A percentile compares a stretch with the other conserved stretches of the same genome.
Evolutionary conservation across 2,797 vertebrate species (phyloP).

Genomic region (Apogon hyalosoma): DNA sequence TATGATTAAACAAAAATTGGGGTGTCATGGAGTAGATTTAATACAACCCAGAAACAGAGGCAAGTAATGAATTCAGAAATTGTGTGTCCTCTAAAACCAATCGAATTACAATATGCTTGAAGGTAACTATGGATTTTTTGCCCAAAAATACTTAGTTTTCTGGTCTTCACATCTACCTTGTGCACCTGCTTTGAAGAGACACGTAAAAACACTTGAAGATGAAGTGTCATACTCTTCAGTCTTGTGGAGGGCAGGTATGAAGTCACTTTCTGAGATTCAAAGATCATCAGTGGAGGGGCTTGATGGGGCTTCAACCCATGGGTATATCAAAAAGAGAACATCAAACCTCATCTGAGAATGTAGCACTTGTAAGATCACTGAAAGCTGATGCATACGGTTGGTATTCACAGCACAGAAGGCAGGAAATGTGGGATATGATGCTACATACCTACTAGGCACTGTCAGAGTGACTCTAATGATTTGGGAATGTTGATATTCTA

Average conservation of each 20-base stretch:
- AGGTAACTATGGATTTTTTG: no score
- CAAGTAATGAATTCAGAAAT: no score
- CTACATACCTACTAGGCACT: not conserved
- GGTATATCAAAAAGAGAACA: no score
- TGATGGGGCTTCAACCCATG: no score
- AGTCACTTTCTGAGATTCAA: not conserved
- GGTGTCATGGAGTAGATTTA: no score
- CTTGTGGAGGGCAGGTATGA: not conserved
- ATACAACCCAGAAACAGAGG: no score
- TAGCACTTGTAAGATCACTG: not conserved
- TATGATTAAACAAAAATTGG: no score
- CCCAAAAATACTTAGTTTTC: no score
- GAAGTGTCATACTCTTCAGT: not conserved
- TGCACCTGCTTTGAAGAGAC: not conserved
- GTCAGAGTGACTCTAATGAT: not conserved
- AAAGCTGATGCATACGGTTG: not conserved
- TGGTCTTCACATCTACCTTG: conserved; percentile 2
- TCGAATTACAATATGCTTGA: no score
- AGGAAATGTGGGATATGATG: not conserved
- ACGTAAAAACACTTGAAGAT: conserved; percentile 7
- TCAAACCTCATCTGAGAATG: no score
- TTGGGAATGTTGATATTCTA: not conserved
- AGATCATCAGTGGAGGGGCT: no score
- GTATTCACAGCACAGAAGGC: not conserved
- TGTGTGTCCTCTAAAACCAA: no score